A percentile compares a stretch with the other conserved stretches of the same genome.
These are phyloP conservation scores for Oscheius sp. DNA, from an alignment of 2,888 invertebrate genomes.

Conservation along the genomic window DNA sequence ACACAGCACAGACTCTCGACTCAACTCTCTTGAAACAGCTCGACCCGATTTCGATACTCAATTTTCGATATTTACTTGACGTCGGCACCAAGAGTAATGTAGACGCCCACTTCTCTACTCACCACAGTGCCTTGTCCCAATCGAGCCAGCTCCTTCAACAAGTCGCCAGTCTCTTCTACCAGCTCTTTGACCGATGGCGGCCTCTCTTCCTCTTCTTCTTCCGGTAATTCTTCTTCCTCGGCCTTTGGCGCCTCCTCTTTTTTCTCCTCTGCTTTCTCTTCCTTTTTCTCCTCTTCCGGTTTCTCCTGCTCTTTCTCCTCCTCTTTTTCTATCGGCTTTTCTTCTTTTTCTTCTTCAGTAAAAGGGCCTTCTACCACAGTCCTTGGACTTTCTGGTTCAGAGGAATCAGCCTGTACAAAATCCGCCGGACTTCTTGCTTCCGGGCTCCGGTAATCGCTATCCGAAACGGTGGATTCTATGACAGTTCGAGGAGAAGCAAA, in stretches of 20 bases:
- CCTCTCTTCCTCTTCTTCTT: neutral
- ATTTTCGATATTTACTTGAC: no score
- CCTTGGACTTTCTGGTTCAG: constrained; percentile 9
- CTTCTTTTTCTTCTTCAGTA: constrained; percentile 5
- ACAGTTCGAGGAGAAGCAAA: constrained; percentile 59
- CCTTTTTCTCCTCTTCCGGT: constrained; percentile 2
- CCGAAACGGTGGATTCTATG: constrained; percentile 43
- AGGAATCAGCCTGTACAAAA: neutral
- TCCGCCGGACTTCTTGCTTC: constrained; percentile 34
- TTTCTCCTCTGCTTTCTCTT: neutral
- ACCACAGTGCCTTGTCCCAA: constrained; percentile 48
- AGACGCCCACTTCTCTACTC: no score
- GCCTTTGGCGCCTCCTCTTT: constrained; percentile 1
- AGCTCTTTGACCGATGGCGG: neutral
- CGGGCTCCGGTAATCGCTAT: constrained; percentile 32
- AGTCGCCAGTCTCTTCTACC: constrained; percentile 32
- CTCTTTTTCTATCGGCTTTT: constrained; percentile 3
- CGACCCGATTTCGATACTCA: no score
- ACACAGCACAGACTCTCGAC: no score
- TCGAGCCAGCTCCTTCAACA: constrained; percentile 52
- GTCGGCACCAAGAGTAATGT: no score
- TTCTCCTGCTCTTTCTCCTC: neutral
- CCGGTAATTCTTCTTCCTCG: neutral
- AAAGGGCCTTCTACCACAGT: constrained; percentile 6
- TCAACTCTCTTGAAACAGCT: no score